Conservation (phyloP, 2,113 vertebrate genomes). For the Silurus glanis region DNA sequence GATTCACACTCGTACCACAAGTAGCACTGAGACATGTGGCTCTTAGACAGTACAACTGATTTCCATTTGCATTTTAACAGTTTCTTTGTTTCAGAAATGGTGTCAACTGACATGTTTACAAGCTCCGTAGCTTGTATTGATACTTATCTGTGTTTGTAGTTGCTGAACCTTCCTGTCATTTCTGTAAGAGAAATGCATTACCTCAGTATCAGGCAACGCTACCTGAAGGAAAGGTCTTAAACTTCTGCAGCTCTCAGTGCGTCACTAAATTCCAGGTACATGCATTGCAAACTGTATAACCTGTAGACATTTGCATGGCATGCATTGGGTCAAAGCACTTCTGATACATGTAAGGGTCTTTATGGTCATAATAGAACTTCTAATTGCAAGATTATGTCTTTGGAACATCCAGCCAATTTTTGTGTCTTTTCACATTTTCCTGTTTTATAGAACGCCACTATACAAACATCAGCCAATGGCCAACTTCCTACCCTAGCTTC, state of each 20-base stretch:
- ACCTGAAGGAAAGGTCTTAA: slow-evolving; percentile 92
- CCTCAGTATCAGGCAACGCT: slow-evolving; percentile 96
- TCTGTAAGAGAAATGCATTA: slow-evolving; percentile 95
- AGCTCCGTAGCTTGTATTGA: slow-evolving; percentile 11
- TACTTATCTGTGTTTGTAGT: slow-evolving; percentile 70
- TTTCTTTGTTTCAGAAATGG: slow-evolving; percentile 4
- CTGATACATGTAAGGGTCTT: background rate
- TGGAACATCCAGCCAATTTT: background rate
- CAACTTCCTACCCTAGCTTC: slow-evolving; percentile 76
- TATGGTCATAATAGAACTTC: background rate
- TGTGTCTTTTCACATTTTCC: background rate
- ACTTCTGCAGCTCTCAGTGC: slow-evolving; percentile 97
- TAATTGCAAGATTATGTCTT: background rate
- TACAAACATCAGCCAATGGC: slow-evolving; percentile 87
- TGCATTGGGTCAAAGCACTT: background rate
- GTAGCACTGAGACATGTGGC: background rate
- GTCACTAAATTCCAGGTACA: slow-evolving; percentile 96
- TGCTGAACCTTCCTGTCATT: slow-evolving; percentile 91
- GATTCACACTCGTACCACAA: background rate
- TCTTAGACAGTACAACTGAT: background rate
- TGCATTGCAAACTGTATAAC: slow-evolving; percentile 31
- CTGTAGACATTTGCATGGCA: background rate
- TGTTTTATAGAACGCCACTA: slow-evolving; percentile 78
- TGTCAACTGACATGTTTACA: background rate
- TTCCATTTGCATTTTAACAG: background rate